Percentiles rank a stretch among this genome's conserved stretches.
Conservation (phyloP, 2,113 vertebrate species). For the Nettapus auritus region DNA sequence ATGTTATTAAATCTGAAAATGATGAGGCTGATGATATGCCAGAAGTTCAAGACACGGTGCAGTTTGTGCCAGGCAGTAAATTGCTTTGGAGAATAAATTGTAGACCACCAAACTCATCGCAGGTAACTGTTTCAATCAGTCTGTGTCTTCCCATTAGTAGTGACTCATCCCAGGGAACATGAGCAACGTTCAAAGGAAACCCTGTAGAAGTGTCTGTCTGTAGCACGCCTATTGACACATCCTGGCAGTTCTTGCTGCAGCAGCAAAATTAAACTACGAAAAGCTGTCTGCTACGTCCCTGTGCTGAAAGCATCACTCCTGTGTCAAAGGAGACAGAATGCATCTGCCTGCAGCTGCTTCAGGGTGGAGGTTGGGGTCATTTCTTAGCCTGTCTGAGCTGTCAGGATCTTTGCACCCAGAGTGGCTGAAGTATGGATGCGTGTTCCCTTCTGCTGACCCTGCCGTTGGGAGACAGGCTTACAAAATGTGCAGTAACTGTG, state of each 20-base stretch:
- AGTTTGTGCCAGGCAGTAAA: constrained; percentile 91
- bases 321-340: background rate
- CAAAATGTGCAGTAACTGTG: background rate
- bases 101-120: constrained; percentile 88
- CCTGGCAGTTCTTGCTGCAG: background rate
- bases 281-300: background rate
- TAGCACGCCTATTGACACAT: background rate
- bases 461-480: background rate
- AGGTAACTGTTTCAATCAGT: constrained; percentile 73
- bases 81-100: constrained; percentile 94
- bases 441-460: background rate
- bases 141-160: background rate
- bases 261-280: background rate
- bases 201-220: background rate
- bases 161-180: background rate
- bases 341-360: background rate
- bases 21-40: constrained; percentile 91
- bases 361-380: background rate
- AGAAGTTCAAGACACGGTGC: constrained; percentile 90
- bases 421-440: background rate
- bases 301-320: background rate
- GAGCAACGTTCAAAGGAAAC: background rate
- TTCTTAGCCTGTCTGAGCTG: background rate
- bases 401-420: background rate
- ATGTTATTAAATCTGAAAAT: constrained; percentile 75